Evolutionary conservation across 2,888 invertebrate species (phyloP).

Genomic region (Catocala fraxini): DNA sequence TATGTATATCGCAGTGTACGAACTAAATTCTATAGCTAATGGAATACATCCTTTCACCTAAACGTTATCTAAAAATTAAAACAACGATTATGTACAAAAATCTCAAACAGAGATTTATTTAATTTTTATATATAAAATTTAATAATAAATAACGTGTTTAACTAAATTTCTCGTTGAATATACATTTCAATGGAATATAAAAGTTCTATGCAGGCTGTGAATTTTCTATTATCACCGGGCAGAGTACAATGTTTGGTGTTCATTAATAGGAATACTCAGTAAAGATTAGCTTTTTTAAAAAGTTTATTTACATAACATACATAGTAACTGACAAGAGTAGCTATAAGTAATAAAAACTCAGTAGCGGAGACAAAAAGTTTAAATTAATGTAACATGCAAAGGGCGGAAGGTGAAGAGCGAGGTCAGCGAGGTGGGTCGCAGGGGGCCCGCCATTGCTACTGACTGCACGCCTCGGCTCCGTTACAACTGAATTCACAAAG

Average conservation of each 20-base stretch:
- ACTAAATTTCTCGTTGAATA: conserved; percentile 59
- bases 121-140: conserved; percentile 63
- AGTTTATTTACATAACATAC: conserved; percentile 85
- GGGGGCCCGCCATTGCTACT: conserved; percentile 24
- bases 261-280: conserved; percentile 61
- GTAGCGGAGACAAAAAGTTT: conserved; percentile 63
- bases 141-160: conserved; percentile 61
- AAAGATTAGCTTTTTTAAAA: conserved; percentile 70
- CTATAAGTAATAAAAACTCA: conserved; percentile 73
- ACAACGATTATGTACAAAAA: conserved; percentile 71
- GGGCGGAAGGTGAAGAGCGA: conserved; percentile 34
- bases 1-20: conserved; percentile 10
- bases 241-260: conserved; percentile 52
- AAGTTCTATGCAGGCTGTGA: conserved; percentile 53
- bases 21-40: conserved; percentile 22
- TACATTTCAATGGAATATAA: conserved; percentile 63
- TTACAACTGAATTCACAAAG: conserved; percentile 49
- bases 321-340: conserved; percentile 78
- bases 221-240: conserved; percentile 30
- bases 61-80: conserved; percentile 57
- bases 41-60: conserved; percentile 15
- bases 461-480: conserved; percentile 34
- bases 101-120: conserved; percentile 65
- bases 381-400: conserved; percentile 41
- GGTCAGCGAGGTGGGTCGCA: conserved; percentile 5